A percentile compares a stretch with the other conserved stretches of the same genome.
Conservation (phyloP, 2,888 invertebrate genomes). For the Salticus scenicus region DNA sequence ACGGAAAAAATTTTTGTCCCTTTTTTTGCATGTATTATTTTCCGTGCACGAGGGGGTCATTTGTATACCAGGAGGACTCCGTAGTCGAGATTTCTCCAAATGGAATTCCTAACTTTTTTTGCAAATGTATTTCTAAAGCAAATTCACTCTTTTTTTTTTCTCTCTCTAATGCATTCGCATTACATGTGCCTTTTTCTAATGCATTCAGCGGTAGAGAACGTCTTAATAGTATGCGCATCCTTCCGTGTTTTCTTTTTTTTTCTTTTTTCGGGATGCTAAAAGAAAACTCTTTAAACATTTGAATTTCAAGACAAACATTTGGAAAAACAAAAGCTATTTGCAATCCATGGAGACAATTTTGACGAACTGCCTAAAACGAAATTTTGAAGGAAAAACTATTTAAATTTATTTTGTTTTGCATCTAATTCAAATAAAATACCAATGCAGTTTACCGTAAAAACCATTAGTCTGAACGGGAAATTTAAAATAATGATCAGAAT, state of each 20-base stretch:
- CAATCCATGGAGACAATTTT: background rate
- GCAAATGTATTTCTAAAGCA: slow-evolving; percentile 57
- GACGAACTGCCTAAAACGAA: background rate
- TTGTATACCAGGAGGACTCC: slow-evolving; percentile 63
- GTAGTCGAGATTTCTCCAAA: slow-evolving; percentile 51
- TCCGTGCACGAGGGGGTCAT: slow-evolving; percentile 53
- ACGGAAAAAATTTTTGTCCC: slow-evolving; percentile 18
- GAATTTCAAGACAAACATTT: slow-evolving; percentile 57
- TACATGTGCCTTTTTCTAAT: slow-evolving; percentile 55
- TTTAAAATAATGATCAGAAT: background rate
- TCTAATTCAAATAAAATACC: slow-evolving; percentile 8
- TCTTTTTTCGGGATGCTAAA: background rate
- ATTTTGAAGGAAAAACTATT: background rate
- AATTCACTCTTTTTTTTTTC: slow-evolving; percentile 22
- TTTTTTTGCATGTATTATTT: slow-evolving; percentile 60
- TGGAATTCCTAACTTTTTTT: slow-evolving; percentile 64
- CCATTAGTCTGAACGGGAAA: background rate
- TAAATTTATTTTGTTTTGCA: background rate
- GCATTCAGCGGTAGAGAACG: slow-evolving; percentile 52
- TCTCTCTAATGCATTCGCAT: slow-evolving; percentile 21
- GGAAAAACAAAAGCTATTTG: slow-evolving; percentile 30
- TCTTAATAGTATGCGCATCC: slow-evolving; percentile 59
- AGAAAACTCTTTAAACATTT: slow-evolving; percentile 52
- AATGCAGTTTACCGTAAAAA: background rate
- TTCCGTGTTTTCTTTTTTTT: slow-evolving; percentile 9